Percentiles rank a stretch among this genome's conserved stretches.
Evolutionary conservation across 2,888 invertebrate genomes (phyloP).

Genomic region (Erebia epiphron): DNA sequence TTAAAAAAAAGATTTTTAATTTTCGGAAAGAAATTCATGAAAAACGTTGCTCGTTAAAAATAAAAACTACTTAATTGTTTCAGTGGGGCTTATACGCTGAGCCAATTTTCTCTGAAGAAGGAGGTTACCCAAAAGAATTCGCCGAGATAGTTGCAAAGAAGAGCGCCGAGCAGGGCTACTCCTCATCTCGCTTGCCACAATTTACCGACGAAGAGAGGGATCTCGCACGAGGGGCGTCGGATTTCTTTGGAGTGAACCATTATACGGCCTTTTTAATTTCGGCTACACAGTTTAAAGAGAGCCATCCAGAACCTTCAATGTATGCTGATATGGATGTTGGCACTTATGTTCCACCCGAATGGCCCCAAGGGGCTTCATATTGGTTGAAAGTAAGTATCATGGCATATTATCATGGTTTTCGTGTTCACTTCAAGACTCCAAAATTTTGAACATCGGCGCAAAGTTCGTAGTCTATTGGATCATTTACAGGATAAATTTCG

Average conservation of each 20-base stretch:
- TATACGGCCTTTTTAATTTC: constrained; percentile 78
- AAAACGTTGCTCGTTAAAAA: too few relatives aligned
- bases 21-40: too few relatives aligned
- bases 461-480: too few relatives aligned
- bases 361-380: constrained; percentile 52
- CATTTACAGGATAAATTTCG: too few relatives aligned
- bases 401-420: too few relatives aligned
- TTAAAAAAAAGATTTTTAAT: too few relatives aligned
- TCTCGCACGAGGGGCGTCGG: constrained; percentile 57
- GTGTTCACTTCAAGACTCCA: too few relatives aligned
- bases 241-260: constrained; percentile 84
- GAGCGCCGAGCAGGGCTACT: constrained; percentile 54
- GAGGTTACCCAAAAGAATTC: constrained; percentile 79
- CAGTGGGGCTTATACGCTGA: constrained; percentile 75
- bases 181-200: constrained; percentile 52
- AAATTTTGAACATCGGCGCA: too few relatives aligned
- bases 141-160: constrained; percentile 66
- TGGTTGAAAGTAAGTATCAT: constrained; percentile 55
- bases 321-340: constrained; percentile 53
- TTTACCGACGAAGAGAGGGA: constrained; percentile 53
- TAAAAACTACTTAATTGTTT: constrained; percentile 22
- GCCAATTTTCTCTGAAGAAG: constrained; percentile 74
- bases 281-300: constrained; percentile 46
- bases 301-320: constrained; percentile 48
- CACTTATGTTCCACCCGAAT: constrained; percentile 46